phyloP scores from a whole-genome alignment of 2,113 vertebrate species.

The Myocastor coypus region DNA sequence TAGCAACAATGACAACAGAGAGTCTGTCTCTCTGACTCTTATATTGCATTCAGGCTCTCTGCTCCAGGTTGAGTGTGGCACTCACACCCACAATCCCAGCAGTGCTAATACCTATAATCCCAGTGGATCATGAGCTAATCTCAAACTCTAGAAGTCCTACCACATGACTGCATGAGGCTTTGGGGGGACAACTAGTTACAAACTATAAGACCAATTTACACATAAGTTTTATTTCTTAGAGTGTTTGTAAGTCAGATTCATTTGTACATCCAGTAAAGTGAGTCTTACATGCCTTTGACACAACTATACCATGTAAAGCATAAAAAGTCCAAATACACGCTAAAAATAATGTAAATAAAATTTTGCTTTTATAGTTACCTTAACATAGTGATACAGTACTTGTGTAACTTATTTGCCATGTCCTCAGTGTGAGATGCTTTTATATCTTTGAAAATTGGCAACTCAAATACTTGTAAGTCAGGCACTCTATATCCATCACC shows the following conservation, averaged over 20 bases:
- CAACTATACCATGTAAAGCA: neutral
- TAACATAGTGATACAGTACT: neutral
- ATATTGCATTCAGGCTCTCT: too few species aligned
- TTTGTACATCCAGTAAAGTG: neutral
- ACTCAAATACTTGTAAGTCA: neutral
- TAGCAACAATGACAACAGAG: too few species aligned
- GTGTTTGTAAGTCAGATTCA: neutral
- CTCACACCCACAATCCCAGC: too few species aligned
- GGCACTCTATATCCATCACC: neutral
- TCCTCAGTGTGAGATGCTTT: neutral
- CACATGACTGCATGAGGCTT: too few species aligned
- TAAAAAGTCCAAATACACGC: neutral
- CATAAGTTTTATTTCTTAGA: neutral
- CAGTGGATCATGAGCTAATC: too few species aligned
- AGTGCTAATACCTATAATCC: too few species aligned
- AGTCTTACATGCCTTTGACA: neutral
- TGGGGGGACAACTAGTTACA: too few species aligned
- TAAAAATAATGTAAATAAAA: neutral
- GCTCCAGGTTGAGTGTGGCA: too few species aligned
- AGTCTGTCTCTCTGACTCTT: too few species aligned
- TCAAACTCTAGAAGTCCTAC: too few species aligned
- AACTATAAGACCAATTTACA: neutral
- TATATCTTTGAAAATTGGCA: neutral
- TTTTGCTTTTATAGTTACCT: neutral
- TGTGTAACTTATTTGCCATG: neutral